phyloP scores from a whole-genome alignment of 2,113 vertebrate genomes.

The Anas platyrhynchos region DNA sequence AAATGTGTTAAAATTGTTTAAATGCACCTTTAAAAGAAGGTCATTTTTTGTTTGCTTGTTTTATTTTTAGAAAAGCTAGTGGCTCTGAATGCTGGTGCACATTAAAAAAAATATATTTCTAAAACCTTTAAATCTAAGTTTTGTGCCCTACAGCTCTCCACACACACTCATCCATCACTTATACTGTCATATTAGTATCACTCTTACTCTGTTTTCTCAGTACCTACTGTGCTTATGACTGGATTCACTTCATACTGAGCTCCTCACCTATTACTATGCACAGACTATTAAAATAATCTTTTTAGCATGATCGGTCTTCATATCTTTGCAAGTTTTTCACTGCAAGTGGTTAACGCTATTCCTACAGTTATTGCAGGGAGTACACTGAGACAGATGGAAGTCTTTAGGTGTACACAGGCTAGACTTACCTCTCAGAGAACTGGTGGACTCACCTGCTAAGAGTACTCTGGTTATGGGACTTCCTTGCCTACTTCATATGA shows the following conservation, averaged over 20 bases:
- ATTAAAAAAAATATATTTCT: neutral
- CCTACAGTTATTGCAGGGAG: neutral
- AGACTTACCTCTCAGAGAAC: neutral
- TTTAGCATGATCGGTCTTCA: neutral
- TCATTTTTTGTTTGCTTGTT: no score
- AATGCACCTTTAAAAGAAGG: constrained; percentile 22
- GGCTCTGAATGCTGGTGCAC: neutral
- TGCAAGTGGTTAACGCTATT: neutral
- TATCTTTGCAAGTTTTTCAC: neutral
- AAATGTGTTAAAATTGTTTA: neutral
- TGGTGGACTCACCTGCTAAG: neutral
- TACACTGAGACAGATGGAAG: neutral
- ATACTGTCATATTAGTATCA: neutral
- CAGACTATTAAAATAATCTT: neutral
- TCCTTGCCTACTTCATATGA: neutral
- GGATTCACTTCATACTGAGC: neutral
- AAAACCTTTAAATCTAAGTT: neutral
- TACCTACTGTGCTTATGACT: neutral
- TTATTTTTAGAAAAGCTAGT: constrained; percentile 28
- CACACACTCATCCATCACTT: neutral
- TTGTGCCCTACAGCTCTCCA: neutral
- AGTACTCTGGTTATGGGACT: neutral
- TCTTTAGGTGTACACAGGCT: neutral
- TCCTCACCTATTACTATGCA: neutral
- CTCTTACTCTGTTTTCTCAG: neutral